Base-by-base conservation (phyloP, 2,888 invertebrate genomes). In the Slavum lentiscoides region DNA sequence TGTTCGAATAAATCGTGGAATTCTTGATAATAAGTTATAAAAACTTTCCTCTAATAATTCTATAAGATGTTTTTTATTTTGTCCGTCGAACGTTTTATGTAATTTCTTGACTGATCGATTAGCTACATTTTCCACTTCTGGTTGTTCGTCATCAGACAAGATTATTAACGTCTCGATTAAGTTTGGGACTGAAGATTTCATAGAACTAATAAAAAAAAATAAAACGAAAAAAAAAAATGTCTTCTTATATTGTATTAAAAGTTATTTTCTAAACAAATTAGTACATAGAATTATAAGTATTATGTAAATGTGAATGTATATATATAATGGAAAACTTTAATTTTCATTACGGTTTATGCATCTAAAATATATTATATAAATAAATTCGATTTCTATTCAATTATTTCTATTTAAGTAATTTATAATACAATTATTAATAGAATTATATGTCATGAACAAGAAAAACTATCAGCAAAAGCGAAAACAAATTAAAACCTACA, bases 81-180 rank as follows among this genome's bases (percentile, higher is more conserved):
- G n/a, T 5, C 85, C 84, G 37, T 86, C 85, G 23, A 89, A 87
- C 8, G 87, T 87, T 19, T 84, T 85, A 39, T 86, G 87, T 84
- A 90, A 88, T 83, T 85, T 86, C 30, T 85, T 86, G 8, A 88
- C 85, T 82, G 85, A 85, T 30, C 83, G 72, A 30, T 84, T 85
- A 83, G 90, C 89, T 73, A 85, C 84, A 7, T 84, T 83, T 19
- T 88, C 85, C 19, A 93, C 90, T 82, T 89, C 87, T 0, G 86
- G 84, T 82, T 88, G 87, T 13, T 90, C 89, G 86, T 94, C 93
- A 85, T 92, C 91, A 0, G 91, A 89, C 49, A 94, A 86, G 0
- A 90, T 88, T 83, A 94, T 89, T 11, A 93, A 86, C 55, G 91
- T 89, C 86, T 93, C 93, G 5, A 93, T 86, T 11, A 91, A 87